Evolutionary conservation across 2,888 invertebrate genomes (phyloP), one percentile per base, ranked within the genome.

Genomic region (Dryococelus australis): DNA sequence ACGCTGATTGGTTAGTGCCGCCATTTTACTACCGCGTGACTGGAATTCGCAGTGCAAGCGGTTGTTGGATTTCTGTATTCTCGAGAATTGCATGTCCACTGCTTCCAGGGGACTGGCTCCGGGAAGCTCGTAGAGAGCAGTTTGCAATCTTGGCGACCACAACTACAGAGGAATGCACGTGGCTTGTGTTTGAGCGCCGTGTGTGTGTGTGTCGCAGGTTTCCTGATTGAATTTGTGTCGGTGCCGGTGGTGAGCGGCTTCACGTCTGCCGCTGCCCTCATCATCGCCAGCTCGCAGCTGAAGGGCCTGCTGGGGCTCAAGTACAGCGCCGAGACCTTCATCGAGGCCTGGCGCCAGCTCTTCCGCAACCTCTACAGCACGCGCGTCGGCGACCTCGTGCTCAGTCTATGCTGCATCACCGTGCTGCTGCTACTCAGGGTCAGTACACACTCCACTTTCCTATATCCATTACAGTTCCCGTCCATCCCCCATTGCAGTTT

Each of bases 221-320:
- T 96, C 91, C 92, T 96, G 16, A 95, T 96, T 26, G 95, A 96
- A 88, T 96, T 96, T 90, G 96, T 96, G 9, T 96, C 96, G 0
- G 92, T 95, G 0, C 96, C 96, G 0, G 96, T 96, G 0, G 95
- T 96, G 2, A 95, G 95, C 0, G 96, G 96, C 0, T 96, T 97
- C 91, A 96, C 96, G 5, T 96, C 96, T 0, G 96, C 96, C 0
- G 96, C 96, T 0, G 96, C 96, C 12, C 91, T 96, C 6, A 96
- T 96, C 24, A 96, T 96, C 89, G 96, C 96, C 0, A 95, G 95
- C 10, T 95, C 96, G 0, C 97, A 97, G 92, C 93, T 96, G n/a
- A 96, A 96, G 90, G 95, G 94, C 28, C 92, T 96, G 20, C 91
- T 96, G 0, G 96, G 96, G 0, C 91, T 96, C 3, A 93, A 92